phyloP scores from a whole-genome alignment of 2,113 vertebrate genomes.

The Capreolus pygargus region DNA sequence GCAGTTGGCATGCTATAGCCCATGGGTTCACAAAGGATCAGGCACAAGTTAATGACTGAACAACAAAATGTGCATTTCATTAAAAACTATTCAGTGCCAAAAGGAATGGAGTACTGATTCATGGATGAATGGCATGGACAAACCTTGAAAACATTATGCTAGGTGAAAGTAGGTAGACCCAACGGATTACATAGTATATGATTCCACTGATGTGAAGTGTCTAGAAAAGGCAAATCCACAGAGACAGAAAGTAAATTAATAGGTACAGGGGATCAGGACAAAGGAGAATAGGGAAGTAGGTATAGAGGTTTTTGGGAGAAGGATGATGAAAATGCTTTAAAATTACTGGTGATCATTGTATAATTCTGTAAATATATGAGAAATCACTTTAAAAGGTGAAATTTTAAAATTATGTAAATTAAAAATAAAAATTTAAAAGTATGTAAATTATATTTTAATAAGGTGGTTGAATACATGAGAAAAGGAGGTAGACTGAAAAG shows the following conservation, averaged over 20 bases:
- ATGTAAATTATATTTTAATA: neutral
- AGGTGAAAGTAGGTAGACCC: neutral
- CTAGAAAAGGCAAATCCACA: neutral
- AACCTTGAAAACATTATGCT: neutral
- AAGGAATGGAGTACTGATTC: neutral
- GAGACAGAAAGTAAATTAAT: neutral
- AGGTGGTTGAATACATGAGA: neutral
- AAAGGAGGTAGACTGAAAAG: neutral
- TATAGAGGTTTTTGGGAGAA: neutral
- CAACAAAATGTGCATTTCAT: neutral
- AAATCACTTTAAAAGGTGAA: neutral
- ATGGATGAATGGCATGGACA: neutral
- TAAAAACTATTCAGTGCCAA: neutral
- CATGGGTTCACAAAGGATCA: neutral
- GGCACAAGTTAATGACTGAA: neutral
- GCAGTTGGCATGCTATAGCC: neutral
- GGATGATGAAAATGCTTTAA: neutral
- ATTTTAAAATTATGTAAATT: neutral
- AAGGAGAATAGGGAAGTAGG: neutral
- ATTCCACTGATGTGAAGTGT: neutral
- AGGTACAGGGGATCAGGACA: neutral
- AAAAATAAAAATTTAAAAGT: neutral
- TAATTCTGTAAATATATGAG: neutral
- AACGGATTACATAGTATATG: neutral
- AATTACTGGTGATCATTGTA: neutral